Base-by-base conservation (phyloP, 2,888 invertebrate species). In the Octonoba sinensis region DNA sequence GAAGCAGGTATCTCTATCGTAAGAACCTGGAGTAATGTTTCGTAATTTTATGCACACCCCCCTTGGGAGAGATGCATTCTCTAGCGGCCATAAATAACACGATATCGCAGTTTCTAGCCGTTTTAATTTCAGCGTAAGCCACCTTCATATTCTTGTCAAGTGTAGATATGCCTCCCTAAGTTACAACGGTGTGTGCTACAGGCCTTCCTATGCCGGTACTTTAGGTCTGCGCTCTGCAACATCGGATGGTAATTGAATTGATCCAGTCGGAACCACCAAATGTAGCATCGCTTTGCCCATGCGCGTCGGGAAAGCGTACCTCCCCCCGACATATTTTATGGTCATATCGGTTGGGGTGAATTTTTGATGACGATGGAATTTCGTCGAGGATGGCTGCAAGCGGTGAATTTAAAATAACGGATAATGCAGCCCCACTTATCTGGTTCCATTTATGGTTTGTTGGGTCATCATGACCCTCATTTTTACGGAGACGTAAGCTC, bases 101-200 rank as follows among this genome's bases (percentile, higher is more conserved):
- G n/a, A 46, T 81, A 62, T 81, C 44, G 49, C 54, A 36, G 60
- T 60, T 79, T 67, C 51, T 54, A 79, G 69, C 47, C 65, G 54
- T 82, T 82, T 75, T 70, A 82, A 82, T 82, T 75, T 75, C 70
- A 64, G 64, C 59, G 18, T 82, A 75, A 82, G 81, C 74, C 74
- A 18, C 65, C 62, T 51, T 70, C 74, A 70, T 64, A 74, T 82
- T 75, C 64, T 57, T 82, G 74, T 82, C 70, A 82, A 70, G 69
- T 75, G 64, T 44, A 57, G 69, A 69, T 71, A 78, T 59, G 46
- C 20, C 66, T 27, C 51, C 46, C 65, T 78, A 72, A 78, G 71
- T 78, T 78, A 71, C 78, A 66, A 44, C 71, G 16, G 36, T 47
- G 47, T 59, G 49, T 51, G 18, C 36, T 18, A 15, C 13, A 49